Evolutionary conservation across 2,113 vertebrate genomes (phyloP).

Genomic region (Prietella phreatophila): DNA sequence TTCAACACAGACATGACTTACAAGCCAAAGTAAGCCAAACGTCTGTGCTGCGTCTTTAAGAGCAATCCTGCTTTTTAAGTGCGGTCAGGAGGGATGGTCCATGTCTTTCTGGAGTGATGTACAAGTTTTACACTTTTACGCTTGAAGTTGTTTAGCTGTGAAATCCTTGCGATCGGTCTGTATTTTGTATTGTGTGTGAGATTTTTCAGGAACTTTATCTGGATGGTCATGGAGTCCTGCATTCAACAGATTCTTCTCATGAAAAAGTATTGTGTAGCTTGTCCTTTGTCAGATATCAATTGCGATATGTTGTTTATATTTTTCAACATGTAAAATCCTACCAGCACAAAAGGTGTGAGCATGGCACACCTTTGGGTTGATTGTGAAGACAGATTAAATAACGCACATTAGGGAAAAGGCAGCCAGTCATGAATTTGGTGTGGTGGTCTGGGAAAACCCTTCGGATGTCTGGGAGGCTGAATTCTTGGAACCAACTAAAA

Average conservation of each 20-base stretch:
- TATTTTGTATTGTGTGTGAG: conserved; percentile 24
- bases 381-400: conserved; percentile 22
- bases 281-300: not conserved
- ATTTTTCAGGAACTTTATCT: conserved; percentile 23
- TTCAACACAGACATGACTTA: conserved; percentile 68
- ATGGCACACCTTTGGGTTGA: conserved; percentile 2
- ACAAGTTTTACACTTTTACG: conserved; percentile 51
- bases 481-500: not conserved
- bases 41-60: conserved; percentile 64
- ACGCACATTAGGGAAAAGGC: not conserved
- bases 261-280: not conserved
- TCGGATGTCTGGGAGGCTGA: not conserved
- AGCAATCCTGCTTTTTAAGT: conserved; percentile 45
- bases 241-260: not conserved
- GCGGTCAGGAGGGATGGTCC: conserved; percentile 54
- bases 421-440: conserved; percentile 39
- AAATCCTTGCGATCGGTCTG: conserved; percentile 10
- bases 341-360: not conserved
- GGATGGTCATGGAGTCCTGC: conserved; percentile 2
- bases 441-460: not conserved
- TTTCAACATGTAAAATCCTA: not conserved
- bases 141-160: conserved; percentile 36
- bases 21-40: conserved; percentile 67
- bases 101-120: conserved; percentile 31
- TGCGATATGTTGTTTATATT: no score